Evolutionary conservation across 2,888 invertebrate species (phyloP), one percentile per base, ranked within the genome.

Genomic region (Pristionchus entomophagus): DNA sequence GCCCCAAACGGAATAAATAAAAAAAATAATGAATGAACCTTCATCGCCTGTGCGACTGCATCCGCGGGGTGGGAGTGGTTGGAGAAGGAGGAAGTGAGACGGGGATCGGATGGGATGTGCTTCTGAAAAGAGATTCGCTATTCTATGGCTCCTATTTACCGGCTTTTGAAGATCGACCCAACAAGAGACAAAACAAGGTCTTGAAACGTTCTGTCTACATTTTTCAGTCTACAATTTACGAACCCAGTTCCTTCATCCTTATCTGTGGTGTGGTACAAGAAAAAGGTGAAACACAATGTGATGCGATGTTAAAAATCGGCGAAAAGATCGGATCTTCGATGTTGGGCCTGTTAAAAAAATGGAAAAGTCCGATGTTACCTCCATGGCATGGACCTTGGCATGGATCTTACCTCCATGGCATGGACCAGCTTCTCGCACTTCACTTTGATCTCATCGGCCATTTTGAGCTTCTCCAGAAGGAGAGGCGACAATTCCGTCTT

Each of bases 371-470:
- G n/a, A n/a, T n/a, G n/a, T n/a, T n/a, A n/a, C n/a, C n/a, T n/a
- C n/a, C n/a, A n/a, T n/a, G n/a, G n/a, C n/a, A n/a, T n/a, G n/a
- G n/a, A n/a, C n/a, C n/a, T n/a, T n/a, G n/a, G n/a, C n/a, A n/a
- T n/a, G n/a, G n/a, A n/a, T n/a, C n/a, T 6, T 49, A 84, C 84
- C 84, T 84, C 49, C 84, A 84, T 84, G 1, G 84, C 84, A 22
- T 35, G 38, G 3, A 84, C 49, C 0, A 84, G 51, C 22, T 51
- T 84, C n/a, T 84, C 84, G 51, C 84, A 69, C 8, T 49, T 38
- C 26, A 51, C 49, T 45, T 49, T 84, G 65, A 84, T 84, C 49
- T 84, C 84, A 32, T 84, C 84, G 0, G 84, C 51, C 84, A 84
- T 84, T 22, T 65, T 69, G 22, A 84, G 45, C 17, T 45, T 41